Evolutionary conservation across 1,140 invertebrate species (phyloP).

Genomic region (Manduca sexta): DNA sequence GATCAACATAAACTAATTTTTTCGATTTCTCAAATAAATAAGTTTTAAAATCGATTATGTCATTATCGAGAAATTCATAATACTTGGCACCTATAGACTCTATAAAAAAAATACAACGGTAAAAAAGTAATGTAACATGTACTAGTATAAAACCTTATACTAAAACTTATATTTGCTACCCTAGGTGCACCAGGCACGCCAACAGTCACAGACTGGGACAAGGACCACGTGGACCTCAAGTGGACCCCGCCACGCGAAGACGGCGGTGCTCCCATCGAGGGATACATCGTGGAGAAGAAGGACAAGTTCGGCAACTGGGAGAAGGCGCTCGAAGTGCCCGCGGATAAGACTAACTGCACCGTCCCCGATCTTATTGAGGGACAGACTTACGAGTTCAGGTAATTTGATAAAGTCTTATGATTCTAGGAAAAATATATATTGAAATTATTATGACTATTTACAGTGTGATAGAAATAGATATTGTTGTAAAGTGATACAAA

Average conservation of each 20-base stretch:
- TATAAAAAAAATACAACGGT: no score
- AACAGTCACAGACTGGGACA: constrained; percentile 96
- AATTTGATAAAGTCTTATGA: constrained; percentile 39
- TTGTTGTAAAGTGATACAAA: no score
- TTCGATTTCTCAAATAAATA: no score
- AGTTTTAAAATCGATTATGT: no score
- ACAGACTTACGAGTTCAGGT: constrained; percentile 75
- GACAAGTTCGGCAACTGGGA: constrained; percentile 97
- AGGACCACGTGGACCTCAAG: constrained; percentile 92
- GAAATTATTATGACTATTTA: no score
- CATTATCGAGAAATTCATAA: no score
- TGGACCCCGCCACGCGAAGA: constrained; percentile 88
- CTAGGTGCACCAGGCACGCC: constrained; percentile 87
- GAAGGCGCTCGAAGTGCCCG: constrained; percentile 88
- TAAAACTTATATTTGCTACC: neutral
- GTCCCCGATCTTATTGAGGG: constrained; percentile 94
- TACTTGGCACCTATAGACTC: no score
- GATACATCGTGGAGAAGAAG: constrained; percentile 93
- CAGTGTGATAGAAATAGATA: no score
- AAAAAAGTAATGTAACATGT: no score
- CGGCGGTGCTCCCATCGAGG: constrained; percentile 90
- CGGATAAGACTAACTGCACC: constrained; percentile 84
- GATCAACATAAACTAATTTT: no score
- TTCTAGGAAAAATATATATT: no score
- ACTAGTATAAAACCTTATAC: no score